Conservation (phyloP, 2,797 vertebrate genomes). For the Aselliscus stoliczkanus region DNA sequence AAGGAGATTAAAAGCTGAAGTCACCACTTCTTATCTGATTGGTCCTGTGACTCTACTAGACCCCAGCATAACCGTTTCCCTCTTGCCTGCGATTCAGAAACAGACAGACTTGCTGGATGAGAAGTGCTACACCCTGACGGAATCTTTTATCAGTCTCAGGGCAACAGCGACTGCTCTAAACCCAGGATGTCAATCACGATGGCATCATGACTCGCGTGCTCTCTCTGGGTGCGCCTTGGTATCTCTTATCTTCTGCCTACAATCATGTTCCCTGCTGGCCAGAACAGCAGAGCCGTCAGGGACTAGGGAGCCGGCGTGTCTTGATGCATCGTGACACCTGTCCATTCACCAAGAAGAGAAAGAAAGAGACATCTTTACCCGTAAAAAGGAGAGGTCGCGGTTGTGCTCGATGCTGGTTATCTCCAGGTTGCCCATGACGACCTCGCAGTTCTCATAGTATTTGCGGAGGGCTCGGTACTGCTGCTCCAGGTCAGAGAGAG, state of each 20-base stretch:
- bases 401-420: conserved; percentile 97
- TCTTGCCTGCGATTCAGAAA: neutral
- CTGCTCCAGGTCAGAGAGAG: conserved; percentile 95
- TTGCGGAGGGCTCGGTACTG: conserved; percentile 96
- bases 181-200: conserved; percentile 15
- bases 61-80: fast-evolving
- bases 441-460: conserved; percentile 97
- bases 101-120: neutral
- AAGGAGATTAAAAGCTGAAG: neutral
- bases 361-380: conserved; percentile 83
- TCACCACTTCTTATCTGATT: neutral
- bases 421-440: conserved; percentile 99
- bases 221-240: neutral
- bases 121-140: neutral
- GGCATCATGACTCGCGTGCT: neutral
- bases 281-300: neutral
- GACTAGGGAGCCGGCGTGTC: neutral
- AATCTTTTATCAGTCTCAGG: neutral
- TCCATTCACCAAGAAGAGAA: neutral
- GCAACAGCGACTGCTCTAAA: neutral
- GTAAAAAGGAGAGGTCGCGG: conserved; percentile 95
- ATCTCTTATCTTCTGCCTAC: conserved; percentile 36
- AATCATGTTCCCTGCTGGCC: neutral
- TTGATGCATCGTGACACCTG: neutral
- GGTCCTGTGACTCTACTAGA: neutral